Conservation (phyloP, 2,888 invertebrate species). For the Calliphora vomitoria region DNA sequence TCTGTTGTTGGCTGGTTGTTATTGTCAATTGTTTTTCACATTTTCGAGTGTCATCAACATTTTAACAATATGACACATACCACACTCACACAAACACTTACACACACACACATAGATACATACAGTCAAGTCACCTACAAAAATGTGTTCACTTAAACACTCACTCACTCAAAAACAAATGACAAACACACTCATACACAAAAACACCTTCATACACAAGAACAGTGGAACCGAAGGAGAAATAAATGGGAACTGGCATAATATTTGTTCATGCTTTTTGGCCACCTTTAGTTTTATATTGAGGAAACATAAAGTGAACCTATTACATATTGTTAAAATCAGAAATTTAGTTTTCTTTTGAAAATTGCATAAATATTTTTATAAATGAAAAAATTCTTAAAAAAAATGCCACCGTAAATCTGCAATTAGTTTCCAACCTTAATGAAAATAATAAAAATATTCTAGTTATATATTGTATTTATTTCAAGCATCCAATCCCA, state of each 20-base stretch:
- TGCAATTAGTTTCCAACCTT: too few species aligned
- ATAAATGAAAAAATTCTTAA: too few species aligned
- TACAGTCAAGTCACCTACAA: conserved; percentile 27
- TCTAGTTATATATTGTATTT: too few species aligned
- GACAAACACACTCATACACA: conserved; percentile 39
- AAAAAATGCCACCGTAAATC: too few species aligned
- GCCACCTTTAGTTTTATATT: not conserved
- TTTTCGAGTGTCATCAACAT: conserved; percentile 74
- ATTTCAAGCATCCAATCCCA: not conserved
- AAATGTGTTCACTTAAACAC: conserved; percentile 66
- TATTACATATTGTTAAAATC: too few species aligned
- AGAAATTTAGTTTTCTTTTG: too few species aligned
- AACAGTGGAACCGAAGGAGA: conserved; percentile 14
- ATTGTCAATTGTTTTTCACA: conserved; percentile 74
- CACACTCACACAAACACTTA: conserved; percentile 49
- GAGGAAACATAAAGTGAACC: too few species aligned
- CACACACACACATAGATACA: too few species aligned
- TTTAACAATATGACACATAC: conserved; percentile 73
- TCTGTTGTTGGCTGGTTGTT: conserved; percentile 63
- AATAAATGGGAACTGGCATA: not conserved
- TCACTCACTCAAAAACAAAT: conserved; percentile 51
- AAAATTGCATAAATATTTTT: too few species aligned
- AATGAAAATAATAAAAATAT: too few species aligned
- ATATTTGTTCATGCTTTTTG: too few species aligned
- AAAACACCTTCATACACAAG: conserved; percentile 18